Percentiles rank a stretch among this genome's conserved stretches.
Evolutionary conservation across 2,113 vertebrate genomes (phyloP).

Genomic region (Passer domesticus): DNA sequence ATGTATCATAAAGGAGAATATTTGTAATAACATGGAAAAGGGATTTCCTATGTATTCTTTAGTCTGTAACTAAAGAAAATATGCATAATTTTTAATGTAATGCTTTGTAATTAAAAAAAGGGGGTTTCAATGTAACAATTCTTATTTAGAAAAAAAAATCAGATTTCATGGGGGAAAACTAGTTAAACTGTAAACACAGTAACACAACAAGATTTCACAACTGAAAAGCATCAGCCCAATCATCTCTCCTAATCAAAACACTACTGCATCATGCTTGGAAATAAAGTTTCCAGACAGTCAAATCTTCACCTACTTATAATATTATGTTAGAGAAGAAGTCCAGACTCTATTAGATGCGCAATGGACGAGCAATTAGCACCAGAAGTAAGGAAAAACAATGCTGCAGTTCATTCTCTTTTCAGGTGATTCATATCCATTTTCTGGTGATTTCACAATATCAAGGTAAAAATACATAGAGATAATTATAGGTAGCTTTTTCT

Average conservation of each 20-base stretch:
- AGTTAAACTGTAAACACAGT: background rate
- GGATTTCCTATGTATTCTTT: background rate
- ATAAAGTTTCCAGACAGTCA: background rate
- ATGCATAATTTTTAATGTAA: background rate
- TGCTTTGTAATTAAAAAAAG: background rate
- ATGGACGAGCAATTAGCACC: background rate
- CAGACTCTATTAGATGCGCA: background rate
- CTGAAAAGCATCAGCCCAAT: background rate
- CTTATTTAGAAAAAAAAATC: background rate
- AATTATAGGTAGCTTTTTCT: background rate
- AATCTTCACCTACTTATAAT: background rate
- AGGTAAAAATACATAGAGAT: background rate
- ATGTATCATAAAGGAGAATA: background rate
- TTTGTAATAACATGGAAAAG: background rate
- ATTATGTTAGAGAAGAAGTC: background rate
- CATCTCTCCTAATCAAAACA: slow-evolving; percentile 10
- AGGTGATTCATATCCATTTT: background rate
- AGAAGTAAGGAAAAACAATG: background rate
- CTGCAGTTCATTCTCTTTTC: background rate
- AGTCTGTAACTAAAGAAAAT: background rate
- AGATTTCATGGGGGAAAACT: fast-evolving
- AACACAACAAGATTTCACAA: background rate
- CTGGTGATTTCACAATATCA: background rate
- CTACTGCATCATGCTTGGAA: background rate
- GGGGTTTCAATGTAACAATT: background rate